phyloP scores from a whole-genome alignment of 2,113 vertebrate genomes.

The Pangasianodon gigas region DNA sequence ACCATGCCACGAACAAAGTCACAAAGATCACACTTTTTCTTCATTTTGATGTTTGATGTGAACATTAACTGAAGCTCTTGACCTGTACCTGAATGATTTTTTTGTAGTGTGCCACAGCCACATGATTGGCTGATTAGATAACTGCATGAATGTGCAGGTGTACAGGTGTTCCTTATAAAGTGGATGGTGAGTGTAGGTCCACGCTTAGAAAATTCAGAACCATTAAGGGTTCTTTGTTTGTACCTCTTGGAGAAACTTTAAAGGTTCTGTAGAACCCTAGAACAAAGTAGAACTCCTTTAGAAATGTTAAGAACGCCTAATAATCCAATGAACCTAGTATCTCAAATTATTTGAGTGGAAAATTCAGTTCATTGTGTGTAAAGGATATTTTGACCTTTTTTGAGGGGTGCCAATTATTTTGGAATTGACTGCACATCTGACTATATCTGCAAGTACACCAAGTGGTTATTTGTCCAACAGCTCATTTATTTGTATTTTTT shows the following conservation, averaged over 20 bases:
- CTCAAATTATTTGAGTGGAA: not conserved
- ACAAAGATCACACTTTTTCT: too few relatives aligned
- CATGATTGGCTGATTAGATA: too few relatives aligned
- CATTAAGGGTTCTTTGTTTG: too few relatives aligned
- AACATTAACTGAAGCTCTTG: too few relatives aligned
- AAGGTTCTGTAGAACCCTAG: not conserved
- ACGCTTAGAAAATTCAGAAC: not conserved
- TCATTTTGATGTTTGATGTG: too few relatives aligned
- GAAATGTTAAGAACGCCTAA: not conserved
- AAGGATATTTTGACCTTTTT: not conserved
- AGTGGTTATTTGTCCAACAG: not conserved
- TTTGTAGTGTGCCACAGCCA: too few relatives aligned
- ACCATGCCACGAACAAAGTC: too few relatives aligned
- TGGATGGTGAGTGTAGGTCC: not conserved
- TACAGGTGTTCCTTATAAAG: too few relatives aligned
- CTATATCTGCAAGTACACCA: not conserved
- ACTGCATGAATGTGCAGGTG: too few relatives aligned
- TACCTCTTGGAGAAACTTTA: not conserved
- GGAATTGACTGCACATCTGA: not conserved
- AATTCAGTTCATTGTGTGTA: not conserved
- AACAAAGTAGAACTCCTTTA: not conserved
- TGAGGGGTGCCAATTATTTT: not conserved
- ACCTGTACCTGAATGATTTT: too few relatives aligned
- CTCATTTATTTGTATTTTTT: not conserved
- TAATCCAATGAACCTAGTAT: not conserved